Evolutionary conservation across 2,888 invertebrate genomes (phyloP).

Genomic region (Nipponacmea schrenckii): DNA sequence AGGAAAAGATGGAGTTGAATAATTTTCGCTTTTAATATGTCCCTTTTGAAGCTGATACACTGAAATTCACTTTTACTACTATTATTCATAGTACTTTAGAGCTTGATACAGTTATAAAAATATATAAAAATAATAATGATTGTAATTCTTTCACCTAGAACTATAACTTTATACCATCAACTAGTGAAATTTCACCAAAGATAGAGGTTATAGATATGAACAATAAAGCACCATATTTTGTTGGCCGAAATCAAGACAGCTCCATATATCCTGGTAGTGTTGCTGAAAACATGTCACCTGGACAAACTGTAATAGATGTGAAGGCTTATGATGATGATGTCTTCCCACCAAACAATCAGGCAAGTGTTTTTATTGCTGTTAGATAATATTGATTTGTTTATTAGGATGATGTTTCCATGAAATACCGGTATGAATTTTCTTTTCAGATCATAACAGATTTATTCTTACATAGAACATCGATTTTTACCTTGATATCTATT

Average conservation of each 20-base stretch:
- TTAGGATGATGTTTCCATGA: neutral
- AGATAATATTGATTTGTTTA: neutral
- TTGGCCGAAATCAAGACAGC: conserved; percentile 74
- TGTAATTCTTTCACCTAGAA: conserved; percentile 44
- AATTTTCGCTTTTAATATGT: too few species aligned
- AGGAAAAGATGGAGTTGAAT: too few species aligned
- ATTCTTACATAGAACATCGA: too few species aligned
- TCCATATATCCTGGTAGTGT: conserved; percentile 95
- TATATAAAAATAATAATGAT: too few species aligned
- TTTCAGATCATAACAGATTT: too few species aligned
- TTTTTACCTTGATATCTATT: too few species aligned
- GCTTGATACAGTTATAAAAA: too few species aligned
- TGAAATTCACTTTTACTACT: too few species aligned
- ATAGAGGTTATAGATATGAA: conserved; percentile 96
- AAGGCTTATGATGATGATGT: conserved; percentile 62
- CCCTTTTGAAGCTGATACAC: too few species aligned
- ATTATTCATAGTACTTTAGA: too few species aligned
- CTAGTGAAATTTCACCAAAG: conserved; percentile 77
- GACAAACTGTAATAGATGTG: conserved; percentile 80
- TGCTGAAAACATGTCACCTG: conserved; percentile 92
- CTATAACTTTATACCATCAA: conserved; percentile 57
- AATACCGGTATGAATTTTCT: too few species aligned
- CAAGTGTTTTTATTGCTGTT: conserved; percentile 33
- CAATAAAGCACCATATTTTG: conserved; percentile 97
- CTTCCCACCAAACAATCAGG: conserved; percentile 51